Base-by-base conservation (phyloP, 2,888 invertebrate genomes). In the Embidobia sp. region DNA sequence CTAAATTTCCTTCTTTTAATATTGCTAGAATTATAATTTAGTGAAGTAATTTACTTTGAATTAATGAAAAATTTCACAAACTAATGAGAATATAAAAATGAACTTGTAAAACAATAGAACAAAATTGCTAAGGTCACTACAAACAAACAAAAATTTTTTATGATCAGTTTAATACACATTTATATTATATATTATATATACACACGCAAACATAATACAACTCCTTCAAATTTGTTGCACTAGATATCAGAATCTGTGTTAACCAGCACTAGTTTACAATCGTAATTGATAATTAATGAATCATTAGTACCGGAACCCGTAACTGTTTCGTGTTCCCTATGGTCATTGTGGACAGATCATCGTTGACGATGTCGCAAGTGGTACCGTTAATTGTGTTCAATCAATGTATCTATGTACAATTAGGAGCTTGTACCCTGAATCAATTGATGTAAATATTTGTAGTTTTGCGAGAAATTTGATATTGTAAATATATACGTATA, bases 371-470 rank as follows among this genome's bases (percentile, higher is more conserved):
- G 70, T 70, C 64, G 72, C 53, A 75, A 64, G 61, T 70, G 76
- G 76, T 70, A 73, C 76, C 69, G 70, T 76, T 74, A 63, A 76
- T 74, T 79, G 76, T 79, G 69, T 79, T 77, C 70, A 73, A 78
- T 78, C 66, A 66, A 72, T 77, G 66, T 77, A 77, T 77, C 66
- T 61, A 72, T 77, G 72, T 66, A 77, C 77, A 72, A 72, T 72
- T 77, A 72, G 77, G 61, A 61, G 77, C 66, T 72, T 77, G 51
- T 53, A 70, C 51, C 64, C 33, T 59, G 42, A 72, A 72, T 53
- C 35, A 77, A 33, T 61, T 33, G 53, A 61, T 77, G 77, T 77
- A 77, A 77, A 77, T 77, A 77, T 59, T 61, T 61, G 61, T 67
- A 72, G 61, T 53, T 46, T 57, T 27, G 72, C 66, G 49, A 72